Base-by-base conservation (phyloP, 2,113 vertebrate species). In the Seriola aureovittata region DNA sequence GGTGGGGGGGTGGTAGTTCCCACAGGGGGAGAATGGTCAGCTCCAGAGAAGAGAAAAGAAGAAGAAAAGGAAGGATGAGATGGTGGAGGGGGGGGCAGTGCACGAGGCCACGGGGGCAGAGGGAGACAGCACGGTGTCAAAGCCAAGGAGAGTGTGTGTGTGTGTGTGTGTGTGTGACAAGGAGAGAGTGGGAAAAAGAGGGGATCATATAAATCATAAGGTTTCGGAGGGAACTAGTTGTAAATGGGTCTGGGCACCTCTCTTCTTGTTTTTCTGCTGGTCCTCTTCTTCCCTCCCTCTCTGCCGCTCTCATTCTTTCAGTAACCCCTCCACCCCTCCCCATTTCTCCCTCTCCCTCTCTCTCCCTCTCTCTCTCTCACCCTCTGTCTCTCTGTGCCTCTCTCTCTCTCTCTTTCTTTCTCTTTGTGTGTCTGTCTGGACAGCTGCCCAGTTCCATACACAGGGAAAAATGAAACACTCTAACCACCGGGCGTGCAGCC, bases 381-480 rank as follows among this genome's bases (percentile, higher is more conserved):
- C 54, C 69, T 50, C 46, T 71, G 36, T 50, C 58, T 70, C 38
- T 79, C 71, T 72, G n/a, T 50, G 70, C 72, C 48, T 75, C 42
- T 64, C 71, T 54, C 42, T 64, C 71, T 54, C 72, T 72, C 88
- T 82, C 89, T 88, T 91, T 92, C 81, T 72, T 65, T 89, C 91
- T 92, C 92, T 93, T 87, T 94, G 91, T 94, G 92, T 94, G 91
- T 93, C 90, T 93, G 84, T 95, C 97, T 99, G 98, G 97, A 98
- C 96, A 97, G 97, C 96, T 99, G 97, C 97, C 97, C 96, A 97
- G 96, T 97, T 97, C 96, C 96, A 97, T 97, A 97, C 95, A 95
- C 92, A 93, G 92, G 89, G 90, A 95, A 94, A 94, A 94, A 95
- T 94, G 91, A 95, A 96, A 95, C 94, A 94, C 95, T 95, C 95